A percentile compares a stretch with the other conserved stretches of the same genome.
These are phyloP conservation scores for Stegophylla sp. DNA, from an alignment of 2,888 invertebrate genomes.

Conservation along the genomic window DNA sequence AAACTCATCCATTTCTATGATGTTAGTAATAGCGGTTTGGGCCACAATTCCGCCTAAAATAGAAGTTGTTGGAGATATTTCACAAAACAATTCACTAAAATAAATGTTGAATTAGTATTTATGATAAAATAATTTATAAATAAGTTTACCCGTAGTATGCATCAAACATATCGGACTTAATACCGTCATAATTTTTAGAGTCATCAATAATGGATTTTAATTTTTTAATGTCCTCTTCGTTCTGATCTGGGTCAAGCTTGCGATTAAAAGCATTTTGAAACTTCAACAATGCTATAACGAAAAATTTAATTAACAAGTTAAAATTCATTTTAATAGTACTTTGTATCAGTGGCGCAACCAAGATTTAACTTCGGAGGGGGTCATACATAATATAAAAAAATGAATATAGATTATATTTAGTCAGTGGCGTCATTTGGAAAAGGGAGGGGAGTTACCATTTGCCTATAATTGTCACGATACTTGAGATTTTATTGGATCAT, in stretches of 20 bases:
- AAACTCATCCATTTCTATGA: conserved; percentile 82
- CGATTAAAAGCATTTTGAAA: conserved; percentile 77
- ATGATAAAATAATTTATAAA: conserved; percentile 60
- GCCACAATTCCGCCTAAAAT: conserved; percentile 91
- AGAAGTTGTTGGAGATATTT: conserved; percentile 86
- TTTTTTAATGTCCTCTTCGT: conserved; percentile 72
- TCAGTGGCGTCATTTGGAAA: too few relatives aligned
- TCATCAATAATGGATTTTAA: conserved; percentile 72
- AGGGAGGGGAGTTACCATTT: too few relatives aligned
- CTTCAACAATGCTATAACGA: conserved; percentile 72
- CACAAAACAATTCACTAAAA: conserved; percentile 73
- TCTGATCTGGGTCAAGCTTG: conserved; percentile 74
- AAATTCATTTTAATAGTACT: background rate
- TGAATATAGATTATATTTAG: too few relatives aligned
- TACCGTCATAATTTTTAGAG: conserved; percentile 65
- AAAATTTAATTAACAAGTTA: conserved; percentile 25
- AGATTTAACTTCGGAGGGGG: too few relatives aligned
- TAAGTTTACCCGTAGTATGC: conserved; percentile 66
- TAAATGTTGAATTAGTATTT: conserved; percentile 55
- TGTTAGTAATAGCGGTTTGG: conserved; percentile 94
- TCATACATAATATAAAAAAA: background rate
- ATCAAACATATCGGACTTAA: conserved; percentile 64
- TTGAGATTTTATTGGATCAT: too few relatives aligned
- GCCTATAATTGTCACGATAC: too few relatives aligned
- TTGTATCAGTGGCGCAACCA: too few relatives aligned